Conservation (phyloP, 2,888 invertebrate genomes). For the Hyalella azteca region DNA sequence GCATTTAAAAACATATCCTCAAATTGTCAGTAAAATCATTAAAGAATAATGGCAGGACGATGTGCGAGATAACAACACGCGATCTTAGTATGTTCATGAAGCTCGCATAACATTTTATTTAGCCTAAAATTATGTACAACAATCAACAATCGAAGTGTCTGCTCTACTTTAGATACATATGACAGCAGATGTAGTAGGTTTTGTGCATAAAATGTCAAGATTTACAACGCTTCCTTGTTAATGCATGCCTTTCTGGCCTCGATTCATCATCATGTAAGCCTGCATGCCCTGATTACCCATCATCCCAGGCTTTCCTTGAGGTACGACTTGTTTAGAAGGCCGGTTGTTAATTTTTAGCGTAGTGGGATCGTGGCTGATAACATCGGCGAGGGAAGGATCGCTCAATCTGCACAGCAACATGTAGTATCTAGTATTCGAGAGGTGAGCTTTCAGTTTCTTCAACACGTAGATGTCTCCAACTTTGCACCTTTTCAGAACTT, state of each 20-base stretch:
- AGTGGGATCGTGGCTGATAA: not conserved
- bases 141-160: too few relatives aligned
- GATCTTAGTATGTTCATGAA: too few relatives aligned
- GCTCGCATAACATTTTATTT: too few relatives aligned
- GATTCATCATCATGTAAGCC: not conserved
- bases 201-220: too few relatives aligned
- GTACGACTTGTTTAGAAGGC: not conserved
- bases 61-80: too few relatives aligned
- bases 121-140: too few relatives aligned
- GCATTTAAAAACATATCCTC: too few relatives aligned
- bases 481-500: slow-evolving; percentile 48
- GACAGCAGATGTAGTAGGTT: too few relatives aligned
- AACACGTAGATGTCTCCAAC: slow-evolving; percentile 55
- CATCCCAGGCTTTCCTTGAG: not conserved
- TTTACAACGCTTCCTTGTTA: too few relatives aligned
- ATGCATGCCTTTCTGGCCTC: not conserved
- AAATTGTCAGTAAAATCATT: too few relatives aligned
- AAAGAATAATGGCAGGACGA: too few relatives aligned
- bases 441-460: not conserved
- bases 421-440: slow-evolving; percentile 1
- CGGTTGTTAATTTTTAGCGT: not conserved
- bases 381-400: not conserved
- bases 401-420: not conserved
- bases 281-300: not conserved
- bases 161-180: too few relatives aligned